phyloP scores from a whole-genome alignment of 2,888 invertebrate genomes.

The Acanthosoma haemorrhoidale region DNA sequence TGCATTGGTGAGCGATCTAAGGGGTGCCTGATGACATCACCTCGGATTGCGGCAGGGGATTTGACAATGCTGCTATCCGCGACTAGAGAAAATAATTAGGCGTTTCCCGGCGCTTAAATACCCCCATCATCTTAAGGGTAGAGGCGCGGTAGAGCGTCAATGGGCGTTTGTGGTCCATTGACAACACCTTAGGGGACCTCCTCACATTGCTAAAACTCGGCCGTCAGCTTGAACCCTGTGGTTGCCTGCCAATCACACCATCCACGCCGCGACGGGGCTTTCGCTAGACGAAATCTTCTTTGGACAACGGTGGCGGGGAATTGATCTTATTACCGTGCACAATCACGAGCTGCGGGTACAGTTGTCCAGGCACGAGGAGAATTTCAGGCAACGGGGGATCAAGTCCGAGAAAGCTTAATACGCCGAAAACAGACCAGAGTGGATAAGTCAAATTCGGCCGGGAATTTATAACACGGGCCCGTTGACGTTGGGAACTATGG shows the following conservation, averaged over 20 bases:
- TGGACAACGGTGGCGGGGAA: background rate
- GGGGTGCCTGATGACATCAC: no score
- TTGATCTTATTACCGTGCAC: background rate
- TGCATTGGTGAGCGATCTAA: no score
- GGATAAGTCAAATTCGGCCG: background rate
- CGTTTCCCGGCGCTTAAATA: background rate
- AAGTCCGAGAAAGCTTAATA: background rate
- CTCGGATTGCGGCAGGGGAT: background rate
- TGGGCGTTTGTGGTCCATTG: no score
- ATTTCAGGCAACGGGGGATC: no score
- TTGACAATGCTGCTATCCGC: background rate
- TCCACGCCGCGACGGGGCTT: background rate
- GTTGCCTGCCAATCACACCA: background rate
- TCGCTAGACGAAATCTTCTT: background rate
- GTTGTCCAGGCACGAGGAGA: no score
- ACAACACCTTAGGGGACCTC: background rate
- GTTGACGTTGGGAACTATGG: background rate
- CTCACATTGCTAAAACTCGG: background rate
- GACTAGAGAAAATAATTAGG: background rate
- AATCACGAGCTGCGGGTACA: no score
- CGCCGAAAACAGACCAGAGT: background rate
- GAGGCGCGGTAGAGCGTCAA: no score
- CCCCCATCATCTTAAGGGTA: no score
- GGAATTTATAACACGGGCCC: background rate
- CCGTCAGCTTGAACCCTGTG: background rate